Evolutionary conservation across 1,140 invertebrate species (phyloP).

Genomic region (Camponotus pennsylvanicus): DNA sequence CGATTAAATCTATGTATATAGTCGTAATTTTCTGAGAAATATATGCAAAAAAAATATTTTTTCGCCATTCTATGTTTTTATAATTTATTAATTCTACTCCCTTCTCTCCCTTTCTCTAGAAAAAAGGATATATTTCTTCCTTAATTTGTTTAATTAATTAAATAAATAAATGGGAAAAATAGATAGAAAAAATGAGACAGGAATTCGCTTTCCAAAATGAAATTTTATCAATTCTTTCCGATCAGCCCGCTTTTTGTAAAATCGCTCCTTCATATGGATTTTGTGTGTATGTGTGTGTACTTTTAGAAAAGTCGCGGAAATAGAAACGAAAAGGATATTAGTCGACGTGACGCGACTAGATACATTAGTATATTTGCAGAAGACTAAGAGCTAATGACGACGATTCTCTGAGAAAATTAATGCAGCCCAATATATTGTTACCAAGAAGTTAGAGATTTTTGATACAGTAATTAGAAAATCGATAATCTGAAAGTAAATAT

Average conservation of each 20-base stretch:
- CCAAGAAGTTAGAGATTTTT: background rate
- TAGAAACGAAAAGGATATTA: background rate
- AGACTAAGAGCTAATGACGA: conserved; percentile 3
- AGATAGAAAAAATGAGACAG: background rate
- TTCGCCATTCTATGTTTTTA: background rate
- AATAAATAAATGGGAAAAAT: background rate
- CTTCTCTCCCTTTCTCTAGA: background rate
- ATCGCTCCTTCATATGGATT: background rate
- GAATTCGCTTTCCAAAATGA: background rate
- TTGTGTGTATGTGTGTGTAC: conserved; percentile 10
- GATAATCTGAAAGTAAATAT: conserved; percentile 5
- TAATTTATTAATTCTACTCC: background rate
- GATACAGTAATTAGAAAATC: background rate
- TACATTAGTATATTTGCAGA: conserved; percentile 18
- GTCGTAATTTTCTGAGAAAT: background rate
- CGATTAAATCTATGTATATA: background rate
- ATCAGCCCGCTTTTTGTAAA: conserved; percentile 14
- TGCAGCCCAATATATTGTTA: background rate
- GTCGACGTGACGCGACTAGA: conserved; percentile 1
- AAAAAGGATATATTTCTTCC: background rate
- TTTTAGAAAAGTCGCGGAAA: conserved; percentile 25
- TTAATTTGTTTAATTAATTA: background rate
- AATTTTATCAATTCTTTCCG: background rate
- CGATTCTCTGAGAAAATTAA: conserved; percentile 10
- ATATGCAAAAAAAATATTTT: conserved; percentile 2